Evolutionary conservation across 2,888 invertebrate genomes (phyloP).

Genomic region (Melipona beecheii): DNA sequence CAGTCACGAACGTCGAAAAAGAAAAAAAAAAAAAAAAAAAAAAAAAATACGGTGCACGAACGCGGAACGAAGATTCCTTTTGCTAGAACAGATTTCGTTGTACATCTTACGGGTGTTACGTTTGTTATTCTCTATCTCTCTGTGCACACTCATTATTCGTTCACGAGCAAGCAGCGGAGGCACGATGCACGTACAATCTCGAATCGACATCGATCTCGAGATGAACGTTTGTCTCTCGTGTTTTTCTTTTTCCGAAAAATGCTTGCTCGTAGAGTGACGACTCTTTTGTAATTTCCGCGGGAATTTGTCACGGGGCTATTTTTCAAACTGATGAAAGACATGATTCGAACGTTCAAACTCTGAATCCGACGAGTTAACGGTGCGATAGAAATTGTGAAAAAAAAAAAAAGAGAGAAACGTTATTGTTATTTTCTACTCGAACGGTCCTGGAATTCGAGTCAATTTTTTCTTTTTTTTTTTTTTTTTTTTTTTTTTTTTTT

Average conservation of each 20-base stretch:
- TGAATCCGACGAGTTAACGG: constrained; percentile 5
- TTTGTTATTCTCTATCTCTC: constrained; percentile 17
- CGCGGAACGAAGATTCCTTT: constrained; percentile 24
- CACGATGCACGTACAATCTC: neutral
- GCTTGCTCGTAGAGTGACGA: constrained; percentile 48
- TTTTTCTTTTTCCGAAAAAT: neutral
- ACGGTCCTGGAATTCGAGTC: neutral
- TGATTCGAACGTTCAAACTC: neutral
- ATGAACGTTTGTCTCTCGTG: neutral
- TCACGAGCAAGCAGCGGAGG: constrained; percentile 7
- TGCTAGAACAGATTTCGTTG: constrained; percentile 1
- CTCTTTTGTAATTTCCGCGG: constrained; percentile 48
- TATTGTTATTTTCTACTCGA: neutral
- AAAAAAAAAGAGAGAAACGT: neutral
- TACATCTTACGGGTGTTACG: constrained; percentile 33
- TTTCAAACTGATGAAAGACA: neutral
- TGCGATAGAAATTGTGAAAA: neutral
- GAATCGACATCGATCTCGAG: constrained; percentile 10
- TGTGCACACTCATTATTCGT: constrained; percentile 7
- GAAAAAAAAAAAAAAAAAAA: neutral
- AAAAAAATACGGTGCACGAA: constrained; percentile 1
- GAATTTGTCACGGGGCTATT: constrained; percentile 16
- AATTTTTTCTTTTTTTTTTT: neutral
- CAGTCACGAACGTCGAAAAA: constrained; percentile 6
- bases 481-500: neutral